Percentiles rank a stretch among this genome's conserved stretches.
These are phyloP conservation scores for Orbicella faveolata DNA, from an alignment of 64 coral and sea anemone genomes.

Conservation along the genomic window DNA sequence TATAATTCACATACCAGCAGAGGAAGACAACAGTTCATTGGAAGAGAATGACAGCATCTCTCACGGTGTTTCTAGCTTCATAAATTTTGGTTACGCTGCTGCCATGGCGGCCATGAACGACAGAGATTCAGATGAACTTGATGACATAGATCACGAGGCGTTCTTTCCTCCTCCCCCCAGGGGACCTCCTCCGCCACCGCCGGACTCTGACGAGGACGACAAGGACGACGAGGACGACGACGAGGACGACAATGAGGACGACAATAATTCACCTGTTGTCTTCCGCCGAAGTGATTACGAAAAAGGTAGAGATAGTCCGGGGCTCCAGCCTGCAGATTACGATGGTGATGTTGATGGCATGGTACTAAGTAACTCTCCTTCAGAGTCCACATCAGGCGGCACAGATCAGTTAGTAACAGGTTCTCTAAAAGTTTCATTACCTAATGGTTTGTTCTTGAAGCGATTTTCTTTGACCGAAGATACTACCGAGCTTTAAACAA, in stretches of 20 bases:
- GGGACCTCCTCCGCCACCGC: constrained; percentile 16
- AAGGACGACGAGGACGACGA: neutral
- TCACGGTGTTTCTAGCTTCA: neutral
- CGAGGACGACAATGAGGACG: neutral
- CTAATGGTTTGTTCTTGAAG: neutral
- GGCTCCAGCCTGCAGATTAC: neutral
- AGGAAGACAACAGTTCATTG: constrained; percentile 17
- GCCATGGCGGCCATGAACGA: neutral
- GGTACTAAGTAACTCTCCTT: neutral
- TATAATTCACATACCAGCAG: constrained; percentile 16
- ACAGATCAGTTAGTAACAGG: neutral
- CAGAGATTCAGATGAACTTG: neutral
- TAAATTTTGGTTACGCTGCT: constrained; percentile 9
- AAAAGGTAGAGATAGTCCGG: neutral
- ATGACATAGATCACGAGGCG: neutral
- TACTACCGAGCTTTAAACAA: neutral
- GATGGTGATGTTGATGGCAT: constrained; percentile 15
- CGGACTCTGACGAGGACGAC: neutral
- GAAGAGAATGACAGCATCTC: constrained; percentile 18
- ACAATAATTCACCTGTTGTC: too few relatives aligned
- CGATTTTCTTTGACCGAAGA: constrained; percentile 15
- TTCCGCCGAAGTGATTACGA: neutral
- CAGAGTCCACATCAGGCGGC: constrained; percentile 1
- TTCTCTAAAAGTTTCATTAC: neutral
- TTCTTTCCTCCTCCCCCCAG: neutral